These are phyloP conservation scores for Enteromius radiatus DNA, from an alignment of 2,797 vertebrate species.

Conservation along the genomic window DNA sequence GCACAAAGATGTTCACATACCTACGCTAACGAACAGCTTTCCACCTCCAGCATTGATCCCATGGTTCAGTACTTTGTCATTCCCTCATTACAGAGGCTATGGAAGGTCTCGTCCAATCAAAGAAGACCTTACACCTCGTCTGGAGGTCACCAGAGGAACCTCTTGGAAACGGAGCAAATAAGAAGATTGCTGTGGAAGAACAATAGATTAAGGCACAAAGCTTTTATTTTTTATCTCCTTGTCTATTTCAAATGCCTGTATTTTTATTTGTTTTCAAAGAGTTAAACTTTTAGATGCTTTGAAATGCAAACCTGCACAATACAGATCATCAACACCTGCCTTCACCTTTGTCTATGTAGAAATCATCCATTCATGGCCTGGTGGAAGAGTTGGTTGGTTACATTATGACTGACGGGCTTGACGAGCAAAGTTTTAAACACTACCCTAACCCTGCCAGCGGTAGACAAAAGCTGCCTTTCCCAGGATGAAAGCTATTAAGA, in stretches of 20 bases:
- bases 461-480: slow-evolving; percentile 58
- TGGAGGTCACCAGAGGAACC: slow-evolving; percentile 53
- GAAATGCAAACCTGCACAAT: background rate
- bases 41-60: slow-evolving; percentile 67
- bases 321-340: background rate
- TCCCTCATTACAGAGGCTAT: slow-evolving; percentile 58
- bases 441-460: slow-evolving; percentile 23
- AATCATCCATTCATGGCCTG: slow-evolving; percentile 23
- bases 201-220: background rate
- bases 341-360: background rate
- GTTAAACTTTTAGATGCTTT: background rate
- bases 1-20: slow-evolving; percentile 53
- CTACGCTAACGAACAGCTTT: slow-evolving; percentile 58
- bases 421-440: slow-evolving; percentile 42
- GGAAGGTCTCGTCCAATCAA: slow-evolving; percentile 50
- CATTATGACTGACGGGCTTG: slow-evolving; percentile 38
- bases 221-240: slow-evolving; percentile 7
- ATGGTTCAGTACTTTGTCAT: slow-evolving; percentile 70
- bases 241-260: background rate
- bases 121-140: slow-evolving; percentile 47
- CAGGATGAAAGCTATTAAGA: slow-evolving; percentile 68
- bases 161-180: slow-evolving; percentile 38
- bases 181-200: slow-evolving; percentile 5
- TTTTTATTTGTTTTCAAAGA: slow-evolving; percentile 8
- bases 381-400: slow-evolving; percentile 18